Conservation (phyloP, 1,140 invertebrate species). For the Lasioglossum baleicum region DNA sequence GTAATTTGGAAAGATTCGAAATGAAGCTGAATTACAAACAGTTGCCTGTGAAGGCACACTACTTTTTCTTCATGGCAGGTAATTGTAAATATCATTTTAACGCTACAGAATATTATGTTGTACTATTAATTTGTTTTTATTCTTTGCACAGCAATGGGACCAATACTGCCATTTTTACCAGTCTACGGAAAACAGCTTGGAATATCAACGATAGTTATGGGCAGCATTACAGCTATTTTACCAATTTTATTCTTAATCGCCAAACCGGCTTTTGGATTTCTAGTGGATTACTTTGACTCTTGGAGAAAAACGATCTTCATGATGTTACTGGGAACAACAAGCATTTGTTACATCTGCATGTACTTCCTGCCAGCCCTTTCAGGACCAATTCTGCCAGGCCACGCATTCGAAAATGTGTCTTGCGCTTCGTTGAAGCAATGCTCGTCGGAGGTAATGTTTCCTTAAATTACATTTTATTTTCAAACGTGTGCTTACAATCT, state of each 20-base stretch:
- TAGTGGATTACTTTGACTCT: slow-evolving; percentile 84
- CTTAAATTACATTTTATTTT: not conserved
- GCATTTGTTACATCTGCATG: slow-evolving; percentile 82
- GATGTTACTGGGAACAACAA: slow-evolving; percentile 82
- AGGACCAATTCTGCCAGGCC: slow-evolving; percentile 60
- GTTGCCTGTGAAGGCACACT: slow-evolving; percentile 89
- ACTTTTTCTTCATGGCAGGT: slow-evolving; percentile 91
- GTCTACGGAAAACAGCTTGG: slow-evolving; percentile 88
- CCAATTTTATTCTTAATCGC: slow-evolving; percentile 86
- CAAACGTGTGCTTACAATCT: not conserved
- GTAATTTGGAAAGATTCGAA: slow-evolving; percentile 60
- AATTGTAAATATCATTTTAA: slow-evolving; percentile 68
- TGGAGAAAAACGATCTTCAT: slow-evolving; percentile 87
- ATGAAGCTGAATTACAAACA: slow-evolving; percentile 84
- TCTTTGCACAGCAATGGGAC: slow-evolving; percentile 85
- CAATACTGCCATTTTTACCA: slow-evolving; percentile 86
- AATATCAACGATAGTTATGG: slow-evolving; percentile 86
- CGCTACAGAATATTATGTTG: not conserved
- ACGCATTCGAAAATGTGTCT: slow-evolving; percentile 63
- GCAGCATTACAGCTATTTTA: slow-evolving; percentile 84
- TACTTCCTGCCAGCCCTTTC: slow-evolving; percentile 83
- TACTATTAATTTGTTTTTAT: slow-evolving; percentile 35
- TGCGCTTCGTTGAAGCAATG: slow-evolving; percentile 69
- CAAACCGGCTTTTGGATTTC: slow-evolving; percentile 86
- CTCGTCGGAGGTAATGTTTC: slow-evolving; percentile 40